phyloP scores from a whole-genome alignment of 1,140 invertebrate species.

The Lasioglossum baleicum region DNA sequence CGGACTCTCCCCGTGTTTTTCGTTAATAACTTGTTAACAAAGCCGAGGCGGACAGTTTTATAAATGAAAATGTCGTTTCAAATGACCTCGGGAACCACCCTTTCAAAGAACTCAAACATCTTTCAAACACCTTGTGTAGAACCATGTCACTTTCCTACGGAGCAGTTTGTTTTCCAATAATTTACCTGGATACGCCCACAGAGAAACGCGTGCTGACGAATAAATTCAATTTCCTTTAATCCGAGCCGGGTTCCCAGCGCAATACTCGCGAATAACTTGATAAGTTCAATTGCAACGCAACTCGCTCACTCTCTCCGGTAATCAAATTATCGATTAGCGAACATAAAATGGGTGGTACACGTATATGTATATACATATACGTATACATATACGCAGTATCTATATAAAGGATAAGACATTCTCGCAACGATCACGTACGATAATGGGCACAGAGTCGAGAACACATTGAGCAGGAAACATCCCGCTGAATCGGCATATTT shows the following conservation, averaged over 20 bases:
- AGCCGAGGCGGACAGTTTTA: no score
- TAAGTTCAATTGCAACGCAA: neutral
- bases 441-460: constrained; percentile 21
- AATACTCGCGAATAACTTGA: neutral
- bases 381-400: no score
- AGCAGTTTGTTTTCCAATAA: neutral
- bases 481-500: constrained; percentile 44
- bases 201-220: neutral
- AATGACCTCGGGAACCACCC: no score
- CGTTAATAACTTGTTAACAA: no score
- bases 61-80: no score
- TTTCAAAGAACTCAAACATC: no score
- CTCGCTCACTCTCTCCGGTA: neutral
- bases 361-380: no score
- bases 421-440: constrained; percentile 24
- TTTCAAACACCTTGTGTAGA: no score
- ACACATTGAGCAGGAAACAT: constrained; percentile 18
- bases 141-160: no score
- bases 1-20: no score
- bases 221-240: neutral
- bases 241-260: neutral
- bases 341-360: neutral
- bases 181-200: neutral
- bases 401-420: constrained; percentile 14
- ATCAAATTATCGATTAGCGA: constrained; percentile 19